Evolutionary conservation across 2,888 invertebrate species (phyloP).

Genomic region (Notodonta ziczac): DNA sequence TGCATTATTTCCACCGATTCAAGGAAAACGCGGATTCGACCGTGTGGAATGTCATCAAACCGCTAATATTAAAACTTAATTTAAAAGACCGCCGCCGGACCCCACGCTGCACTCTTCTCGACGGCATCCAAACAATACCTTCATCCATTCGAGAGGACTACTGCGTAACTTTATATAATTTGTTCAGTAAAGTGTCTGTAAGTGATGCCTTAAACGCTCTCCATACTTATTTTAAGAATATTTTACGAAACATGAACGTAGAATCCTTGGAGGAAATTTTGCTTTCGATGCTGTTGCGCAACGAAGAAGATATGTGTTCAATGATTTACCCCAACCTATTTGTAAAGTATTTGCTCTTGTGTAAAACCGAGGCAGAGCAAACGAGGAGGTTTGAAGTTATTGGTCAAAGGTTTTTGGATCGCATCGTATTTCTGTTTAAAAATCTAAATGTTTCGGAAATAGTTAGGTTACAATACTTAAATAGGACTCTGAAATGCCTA

Average conservation of each 20-base stretch:
- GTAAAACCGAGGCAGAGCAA: conserved; percentile 43
- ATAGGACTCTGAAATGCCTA: conserved; percentile 41
- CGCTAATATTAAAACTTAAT: conserved; percentile 31
- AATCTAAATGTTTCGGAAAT: not conserved
- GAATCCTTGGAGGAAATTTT: conserved; percentile 39
- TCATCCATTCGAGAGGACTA: conserved; percentile 50
- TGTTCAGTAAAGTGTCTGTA: conserved; percentile 29
- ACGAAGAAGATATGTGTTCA: conserved; percentile 19
- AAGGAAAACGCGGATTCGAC: not conserved
- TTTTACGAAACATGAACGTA: conserved; percentile 40
- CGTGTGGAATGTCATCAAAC: conserved; percentile 32
- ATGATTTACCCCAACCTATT: conserved; percentile 46
- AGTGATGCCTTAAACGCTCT: conserved; percentile 35
- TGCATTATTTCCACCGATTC: not conserved
- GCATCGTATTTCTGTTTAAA: conserved; percentile 24
- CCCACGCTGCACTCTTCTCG: not conserved
- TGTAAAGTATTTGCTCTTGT: conserved; percentile 54
- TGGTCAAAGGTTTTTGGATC: conserved; percentile 47
- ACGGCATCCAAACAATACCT: conserved; percentile 40
- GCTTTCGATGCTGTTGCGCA: conserved; percentile 27
- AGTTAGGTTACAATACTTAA: conserved; percentile 21
- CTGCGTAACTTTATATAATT: conserved; percentile 43
- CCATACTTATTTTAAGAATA: conserved; percentile 36
- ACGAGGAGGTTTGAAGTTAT: conserved; percentile 40
- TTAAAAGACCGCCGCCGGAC: not conserved